Conservation (phyloP, 2,888 invertebrate species). For the Limnephilus rhombicus region DNA sequence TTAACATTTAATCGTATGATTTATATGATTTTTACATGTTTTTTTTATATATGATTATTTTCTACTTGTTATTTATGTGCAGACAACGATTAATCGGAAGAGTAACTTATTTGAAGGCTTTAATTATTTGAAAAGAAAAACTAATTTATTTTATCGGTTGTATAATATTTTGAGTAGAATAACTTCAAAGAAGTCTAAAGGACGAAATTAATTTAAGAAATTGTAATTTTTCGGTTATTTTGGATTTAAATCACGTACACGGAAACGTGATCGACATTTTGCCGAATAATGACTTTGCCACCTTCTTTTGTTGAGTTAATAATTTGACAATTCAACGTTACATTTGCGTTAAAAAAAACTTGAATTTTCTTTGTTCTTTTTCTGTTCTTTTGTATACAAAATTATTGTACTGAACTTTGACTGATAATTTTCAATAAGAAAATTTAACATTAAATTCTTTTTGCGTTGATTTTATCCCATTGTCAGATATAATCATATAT, state of each 20-base stretch:
- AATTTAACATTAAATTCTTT: not conserved
- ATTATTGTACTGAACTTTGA: not conserved
- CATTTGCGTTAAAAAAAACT: constrained; percentile 18
- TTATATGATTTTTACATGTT: too few species aligned
- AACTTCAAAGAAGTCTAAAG: not conserved
- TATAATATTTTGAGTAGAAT: not conserved
- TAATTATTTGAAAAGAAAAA: too few species aligned
- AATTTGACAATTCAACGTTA: constrained; percentile 33
- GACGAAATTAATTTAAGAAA: not conserved
- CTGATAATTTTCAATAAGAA: not conserved
- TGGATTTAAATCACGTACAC: constrained; percentile 14
- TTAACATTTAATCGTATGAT: too few species aligned
- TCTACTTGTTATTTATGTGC: too few species aligned
- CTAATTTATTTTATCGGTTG: too few species aligned
- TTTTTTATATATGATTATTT: too few species aligned
- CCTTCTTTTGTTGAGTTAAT: constrained; percentile 23
- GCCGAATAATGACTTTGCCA: constrained; percentile 31
- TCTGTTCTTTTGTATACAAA: not conserved
- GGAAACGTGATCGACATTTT: constrained; percentile 48
- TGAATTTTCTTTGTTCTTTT: constrained; percentile 7
- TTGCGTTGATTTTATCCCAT: not conserved
- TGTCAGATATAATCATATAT: not conserved
- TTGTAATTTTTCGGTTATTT: not conserved
- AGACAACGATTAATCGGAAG: too few species aligned
- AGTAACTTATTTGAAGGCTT: too few species aligned